Base-by-base conservation (phyloP, 2,888 invertebrate genomes). In the Caenorhabditis angaria region DNA sequence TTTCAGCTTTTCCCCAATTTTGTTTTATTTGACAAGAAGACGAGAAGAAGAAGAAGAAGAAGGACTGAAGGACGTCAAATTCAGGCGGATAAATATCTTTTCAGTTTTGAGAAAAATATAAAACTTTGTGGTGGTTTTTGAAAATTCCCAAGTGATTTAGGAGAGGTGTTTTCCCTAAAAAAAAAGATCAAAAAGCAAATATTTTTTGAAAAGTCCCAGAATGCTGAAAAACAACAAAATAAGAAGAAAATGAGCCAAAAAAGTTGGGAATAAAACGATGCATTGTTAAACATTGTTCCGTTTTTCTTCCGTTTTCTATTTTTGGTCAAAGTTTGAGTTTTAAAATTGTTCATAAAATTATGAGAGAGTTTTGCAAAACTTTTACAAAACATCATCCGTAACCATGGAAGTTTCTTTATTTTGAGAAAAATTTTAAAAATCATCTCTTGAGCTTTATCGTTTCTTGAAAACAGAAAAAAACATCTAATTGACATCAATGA, bases 331-430 rank as follows among this genome's bases (percentile, higher is more conserved):
- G 48, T 48, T 48, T 32, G 25, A 32, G 20, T 32, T 32, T n/a
- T 5, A 32, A 57, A 24, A 29, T 57, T 58, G n/a, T 41, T 58
- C 56, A 56, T n/a, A 28, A 56, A 56, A 20, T 20, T 20, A 20
- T n/a, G 29, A n/a, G 18, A 56, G 29, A 12, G 28, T 56, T 24
- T 25, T 41, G 14, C 25, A 10, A 2, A 14, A 22, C 54, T 25
- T 54, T 35, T 35, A 6, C 6, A 6, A 35, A 6, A 35, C 35
- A 35, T 10, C 6, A 35, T 10, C 6, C 35, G 6, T 14, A 4
- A 48, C 4, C 18, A 48, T 10, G 20, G n/a, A 48, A 48, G 18
- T 48, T 48, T 48, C 4, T 48, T 48, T 48, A 10, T 10, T 18
- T 32, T 10, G 32, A 32, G 32, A 32, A 20, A 48, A 48, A 48